Evolutionary conservation across 1,140 invertebrate species (phyloP).

Genomic region (Phymorhynchus buccinoides): DNA sequence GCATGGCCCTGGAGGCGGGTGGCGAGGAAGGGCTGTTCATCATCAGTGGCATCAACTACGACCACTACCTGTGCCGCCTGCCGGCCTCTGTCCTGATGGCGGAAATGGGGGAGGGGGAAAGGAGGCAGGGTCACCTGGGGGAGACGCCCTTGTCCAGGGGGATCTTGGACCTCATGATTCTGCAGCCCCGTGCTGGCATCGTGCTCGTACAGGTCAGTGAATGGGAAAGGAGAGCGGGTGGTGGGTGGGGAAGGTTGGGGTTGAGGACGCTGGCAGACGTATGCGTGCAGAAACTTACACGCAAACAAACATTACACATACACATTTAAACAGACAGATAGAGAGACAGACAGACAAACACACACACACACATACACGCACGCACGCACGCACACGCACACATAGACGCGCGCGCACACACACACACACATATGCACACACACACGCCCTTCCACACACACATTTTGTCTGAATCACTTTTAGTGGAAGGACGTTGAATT

Average conservation of each 20-base stretch:
- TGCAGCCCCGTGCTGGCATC: conserved; percentile 1
- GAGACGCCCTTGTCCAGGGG: background rate
- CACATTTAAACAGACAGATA: too few relatives aligned
- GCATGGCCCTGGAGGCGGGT: background rate
- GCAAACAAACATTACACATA: too few relatives aligned
- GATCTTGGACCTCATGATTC: conserved; percentile 15
- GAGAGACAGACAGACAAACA: too few relatives aligned
- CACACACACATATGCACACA: too few relatives aligned
- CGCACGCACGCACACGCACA: too few relatives aligned
- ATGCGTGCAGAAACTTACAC: too few relatives aligned
- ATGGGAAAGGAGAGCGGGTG: background rate
- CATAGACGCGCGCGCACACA: too few relatives aligned
- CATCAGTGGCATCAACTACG: conserved; percentile 32
- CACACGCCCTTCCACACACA: too few relatives aligned
- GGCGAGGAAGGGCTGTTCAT: conserved; percentile 23
- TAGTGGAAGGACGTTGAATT: too few relatives aligned
- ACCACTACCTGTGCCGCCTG: conserved; percentile 32
- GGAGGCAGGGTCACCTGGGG: background rate
- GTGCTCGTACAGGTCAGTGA: conserved; percentile 26
- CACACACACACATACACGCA: too few relatives aligned
- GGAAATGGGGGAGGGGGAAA: background rate
- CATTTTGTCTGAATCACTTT: too few relatives aligned
- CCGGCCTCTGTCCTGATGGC: background rate
- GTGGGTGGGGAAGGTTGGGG: background rate
- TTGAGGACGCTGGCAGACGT: background rate